Percentiles rank a stretch among this genome's conserved stretches.
phyloP scores from a whole-genome alignment of 2,797 vertebrate species.

The Sarcoramphus papa region DNA sequence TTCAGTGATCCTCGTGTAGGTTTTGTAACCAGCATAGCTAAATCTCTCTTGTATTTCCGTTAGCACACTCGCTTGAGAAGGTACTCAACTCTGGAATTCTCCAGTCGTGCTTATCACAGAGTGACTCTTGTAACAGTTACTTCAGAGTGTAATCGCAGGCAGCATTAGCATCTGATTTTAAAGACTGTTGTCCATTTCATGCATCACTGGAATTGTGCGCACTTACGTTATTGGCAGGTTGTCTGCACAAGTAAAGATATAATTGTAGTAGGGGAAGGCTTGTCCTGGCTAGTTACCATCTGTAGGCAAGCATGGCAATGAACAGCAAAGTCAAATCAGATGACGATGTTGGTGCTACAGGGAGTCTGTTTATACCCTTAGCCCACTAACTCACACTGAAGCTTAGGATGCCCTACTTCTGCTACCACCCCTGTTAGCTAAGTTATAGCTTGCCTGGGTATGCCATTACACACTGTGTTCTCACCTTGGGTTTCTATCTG shows the following conservation, averaged over 20 bases:
- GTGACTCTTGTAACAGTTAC: not conserved
- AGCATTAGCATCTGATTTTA: not conserved
- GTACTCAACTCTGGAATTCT: not conserved
- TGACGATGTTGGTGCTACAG: not conserved
- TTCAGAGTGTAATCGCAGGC: not conserved
- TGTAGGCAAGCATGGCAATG: not conserved
- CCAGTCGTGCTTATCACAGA: not conserved
- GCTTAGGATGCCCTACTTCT: not conserved
- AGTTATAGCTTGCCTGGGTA: not conserved
- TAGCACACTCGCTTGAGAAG: not conserved
- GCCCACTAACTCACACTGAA: not conserved
- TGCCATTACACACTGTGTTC: not conserved
- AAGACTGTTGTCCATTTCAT: not conserved
- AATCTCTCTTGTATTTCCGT: not conserved
- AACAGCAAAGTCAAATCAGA: not conserved
- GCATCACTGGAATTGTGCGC: not conserved
- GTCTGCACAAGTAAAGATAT: not conserved
- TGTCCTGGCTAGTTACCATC: not conserved
- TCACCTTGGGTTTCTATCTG: not conserved
- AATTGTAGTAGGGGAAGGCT: not conserved
- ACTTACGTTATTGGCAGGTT: not conserved
- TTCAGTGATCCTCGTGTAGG: not conserved
- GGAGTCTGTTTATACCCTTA: not conserved
- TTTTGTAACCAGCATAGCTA: not conserved
- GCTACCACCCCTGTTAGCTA: not conserved